Evolutionary conservation across 2,888 invertebrate genomes (phyloP), one percentile per base, ranked within the genome.

Genomic region (Drosophila sordidula): DNA sequence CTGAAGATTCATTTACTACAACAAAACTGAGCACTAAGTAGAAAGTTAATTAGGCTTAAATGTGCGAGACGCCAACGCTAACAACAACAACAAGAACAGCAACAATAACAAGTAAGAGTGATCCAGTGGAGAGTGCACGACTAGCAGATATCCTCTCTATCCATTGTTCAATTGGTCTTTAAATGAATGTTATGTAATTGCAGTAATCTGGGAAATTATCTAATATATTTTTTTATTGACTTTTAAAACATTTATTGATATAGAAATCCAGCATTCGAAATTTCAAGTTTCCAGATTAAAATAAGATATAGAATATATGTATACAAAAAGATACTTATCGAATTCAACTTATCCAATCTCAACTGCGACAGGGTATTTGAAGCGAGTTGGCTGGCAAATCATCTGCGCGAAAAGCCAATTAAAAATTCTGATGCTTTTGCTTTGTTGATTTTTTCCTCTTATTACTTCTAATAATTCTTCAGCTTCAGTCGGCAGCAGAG

Each of bases 21-120:
- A 50, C 47, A 52, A 74, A 78, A 71, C 73, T 70, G 77, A 52
- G 66, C 78, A 61, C 86, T 89, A 86, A 88, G 84, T 88, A 89
- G 88, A 89, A 89, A 89, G 87, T 89, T 89, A 89, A 89, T 89
- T 89, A 89, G 88, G 90, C 90, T 90, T 90, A 86, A 90, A 87
- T 80, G 84, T 73, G 83, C 75, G 62, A 80, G 80, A 67, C 57
- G 73, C 62, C 55, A 26, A 47, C 38, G 44, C 16, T 6, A 25
- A 54, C 42, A 16, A 8, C 14, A 54, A 25, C 29, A 46, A 12
- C 46, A 16, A 46, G 29, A 29, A 16, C 34, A 32, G 32, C 52
- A 54, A 25, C 54, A 42, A 16, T n/a, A 55, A 5, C 39, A 16
- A 16, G 16, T 16, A 4, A 9, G 16, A 39, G 16, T 39, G 39